A percentile compares a stretch with the other conserved stretches of the same genome.
phyloP scores from a whole-genome alignment of 2,113 vertebrate genomes.

The Amia ocellicauda region DNA sequence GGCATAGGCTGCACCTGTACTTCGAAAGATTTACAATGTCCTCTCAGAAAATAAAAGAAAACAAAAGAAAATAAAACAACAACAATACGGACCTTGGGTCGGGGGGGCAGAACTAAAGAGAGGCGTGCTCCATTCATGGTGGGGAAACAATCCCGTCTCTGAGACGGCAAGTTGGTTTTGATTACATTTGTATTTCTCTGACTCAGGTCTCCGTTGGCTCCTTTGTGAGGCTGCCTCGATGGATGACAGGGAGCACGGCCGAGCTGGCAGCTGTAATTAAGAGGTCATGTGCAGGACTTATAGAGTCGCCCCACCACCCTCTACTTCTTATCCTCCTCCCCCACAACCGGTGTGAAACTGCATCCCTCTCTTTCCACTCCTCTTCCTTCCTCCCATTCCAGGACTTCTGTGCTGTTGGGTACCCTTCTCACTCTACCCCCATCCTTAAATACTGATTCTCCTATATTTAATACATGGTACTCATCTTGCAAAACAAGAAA shows the following conservation, averaged over 20 bases:
- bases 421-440: too few species aligned
- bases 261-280: conserved; percentile 63
- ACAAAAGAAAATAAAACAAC: conserved; percentile 10
- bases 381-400: too few species aligned
- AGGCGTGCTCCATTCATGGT: conserved; percentile 42
- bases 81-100: not conserved
- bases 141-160: conserved; percentile 51
- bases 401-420: too few species aligned
- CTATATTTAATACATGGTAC: too few species aligned
- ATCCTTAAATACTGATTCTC: too few species aligned
- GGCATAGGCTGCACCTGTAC: conserved; percentile 50
- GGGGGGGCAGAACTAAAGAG: conserved; percentile 61
- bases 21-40: conserved; percentile 35
- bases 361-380: not conserved
- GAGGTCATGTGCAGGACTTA: conserved; percentile 55
- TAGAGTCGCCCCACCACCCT: conserved; percentile 42
- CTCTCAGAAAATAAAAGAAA: conserved; percentile 52
- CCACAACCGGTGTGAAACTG: conserved; percentile 5
- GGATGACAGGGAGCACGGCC: conserved; percentile 52
- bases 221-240: conserved; percentile 57
- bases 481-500: too few species aligned
- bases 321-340: conserved; percentile 5
- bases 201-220: conserved; percentile 27
- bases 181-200: conserved; percentile 56
- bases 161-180: conserved; percentile 54